Evolutionary conservation across 2,113 vertebrate genomes (phyloP).

Genomic region (Hypomesus transpacificus): DNA sequence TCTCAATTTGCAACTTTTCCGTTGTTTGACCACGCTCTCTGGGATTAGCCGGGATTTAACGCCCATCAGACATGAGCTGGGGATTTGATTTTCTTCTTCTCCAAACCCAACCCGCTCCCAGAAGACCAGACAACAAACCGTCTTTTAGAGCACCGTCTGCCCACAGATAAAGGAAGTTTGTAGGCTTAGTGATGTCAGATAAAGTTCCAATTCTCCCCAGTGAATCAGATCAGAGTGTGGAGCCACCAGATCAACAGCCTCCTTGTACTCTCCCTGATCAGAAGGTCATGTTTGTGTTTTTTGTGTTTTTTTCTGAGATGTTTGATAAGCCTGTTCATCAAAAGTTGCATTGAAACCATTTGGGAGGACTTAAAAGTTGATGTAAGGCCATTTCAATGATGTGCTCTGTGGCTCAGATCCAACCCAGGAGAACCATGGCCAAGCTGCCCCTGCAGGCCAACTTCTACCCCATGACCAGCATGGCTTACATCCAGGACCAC

Average conservation of each 20-base stretch:
- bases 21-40: constrained; percentile 9
- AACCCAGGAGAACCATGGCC: constrained; percentile 77
- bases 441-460: constrained; percentile 93
- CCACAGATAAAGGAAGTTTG: too few relatives aligned
- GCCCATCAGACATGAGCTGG: constrained; percentile 5
- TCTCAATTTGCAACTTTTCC: constrained; percentile 9
- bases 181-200: too few relatives aligned
- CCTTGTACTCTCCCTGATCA: too few relatives aligned
- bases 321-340: too few relatives aligned
- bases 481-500: constrained; percentile 82
- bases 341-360: too few relatives aligned
- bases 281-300: too few relatives aligned
- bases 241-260: too few relatives aligned
- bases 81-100: not conserved
- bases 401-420: constrained; percentile 73
- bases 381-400: not conserved
- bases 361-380: too few relatives aligned
- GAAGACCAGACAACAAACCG: not conserved
- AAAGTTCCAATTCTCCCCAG: too few relatives aligned
- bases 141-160: not conserved
- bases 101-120: not conserved
- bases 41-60: constrained; percentile 19
- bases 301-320: too few relatives aligned
- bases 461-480: constrained; percentile 88
- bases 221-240: too few relatives aligned